Percentiles rank a stretch among this genome's conserved stretches.
phyloP scores from a whole-genome alignment of 2,797 vertebrate species.

The Myiotriccus ornatus region DNA sequence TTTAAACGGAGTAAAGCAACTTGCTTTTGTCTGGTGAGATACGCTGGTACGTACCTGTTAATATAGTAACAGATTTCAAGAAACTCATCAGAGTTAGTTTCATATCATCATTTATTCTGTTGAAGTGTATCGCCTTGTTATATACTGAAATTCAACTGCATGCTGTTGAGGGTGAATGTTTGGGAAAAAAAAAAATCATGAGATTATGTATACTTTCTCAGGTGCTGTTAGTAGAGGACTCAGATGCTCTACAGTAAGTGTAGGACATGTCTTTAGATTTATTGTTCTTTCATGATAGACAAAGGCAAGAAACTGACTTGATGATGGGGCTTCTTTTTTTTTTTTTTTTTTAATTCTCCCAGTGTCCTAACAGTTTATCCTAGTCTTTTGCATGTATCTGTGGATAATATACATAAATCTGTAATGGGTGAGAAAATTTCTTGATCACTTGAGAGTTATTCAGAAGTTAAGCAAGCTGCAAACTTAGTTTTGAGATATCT shows the following conservation, averaged over 20 bases:
- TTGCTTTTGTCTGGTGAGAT: not conserved
- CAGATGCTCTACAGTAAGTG: not conserved
- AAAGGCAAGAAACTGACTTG: not conserved
- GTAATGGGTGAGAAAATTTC: not conserved
- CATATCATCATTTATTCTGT: not conserved
- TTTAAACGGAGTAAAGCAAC: not conserved
- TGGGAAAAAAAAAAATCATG: not conserved
- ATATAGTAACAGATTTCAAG: not conserved
- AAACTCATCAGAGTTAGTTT: not conserved
- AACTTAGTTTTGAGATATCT: not conserved
- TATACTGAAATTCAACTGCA: not conserved
- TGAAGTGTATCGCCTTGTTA: not conserved
- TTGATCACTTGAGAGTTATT: not conserved
- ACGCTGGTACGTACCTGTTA: not conserved
- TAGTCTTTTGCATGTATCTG: not conserved
- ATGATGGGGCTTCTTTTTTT: not conserved
- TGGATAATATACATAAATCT: not conserved
- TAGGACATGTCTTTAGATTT: not conserved
- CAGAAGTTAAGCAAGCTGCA: not conserved
- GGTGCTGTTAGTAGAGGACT: conserved; percentile 9
- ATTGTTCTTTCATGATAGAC: not conserved
- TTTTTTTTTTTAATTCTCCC: not conserved
- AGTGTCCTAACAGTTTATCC: not conserved
- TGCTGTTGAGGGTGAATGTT: not conserved
- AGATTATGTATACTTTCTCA: conserved; percentile 5